A percentile compares a stretch with the other conserved stretches of the same genome.
Evolutionary conservation across 2,888 invertebrate species (phyloP).

Genomic region (Netelia virgata): DNA sequence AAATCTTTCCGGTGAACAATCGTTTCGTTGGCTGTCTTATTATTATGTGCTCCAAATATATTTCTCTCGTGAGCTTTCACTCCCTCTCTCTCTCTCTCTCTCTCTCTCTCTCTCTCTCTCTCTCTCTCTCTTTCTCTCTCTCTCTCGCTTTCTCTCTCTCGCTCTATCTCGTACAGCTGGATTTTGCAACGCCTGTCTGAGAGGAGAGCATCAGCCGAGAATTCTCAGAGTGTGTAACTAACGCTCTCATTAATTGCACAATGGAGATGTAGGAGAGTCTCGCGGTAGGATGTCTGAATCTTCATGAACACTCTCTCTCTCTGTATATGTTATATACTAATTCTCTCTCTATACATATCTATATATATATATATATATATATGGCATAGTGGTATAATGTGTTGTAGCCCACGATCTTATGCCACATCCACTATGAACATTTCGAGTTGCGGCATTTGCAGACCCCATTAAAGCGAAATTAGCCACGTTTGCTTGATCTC

Average conservation of each 20-base stretch:
- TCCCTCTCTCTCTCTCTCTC: constrained; percentile 50
- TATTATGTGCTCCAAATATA: constrained; percentile 41
- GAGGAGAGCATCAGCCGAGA: constrained; percentile 30
- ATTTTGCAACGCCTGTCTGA: constrained; percentile 58
- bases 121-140: constrained; percentile 59
- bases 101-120: constrained; percentile 61
- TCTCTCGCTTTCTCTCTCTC: constrained; percentile 49
- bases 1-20: constrained; percentile 1
- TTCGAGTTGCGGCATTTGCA: constrained; percentile 68
- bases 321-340: neutral
- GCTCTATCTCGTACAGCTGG: constrained; percentile 49
- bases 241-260: constrained; percentile 73
- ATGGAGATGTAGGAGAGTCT: constrained; percentile 62
- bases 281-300: constrained; percentile 44
- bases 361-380: constrained; percentile 13
- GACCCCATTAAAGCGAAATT: constrained; percentile 71
- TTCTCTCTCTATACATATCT: neutral
- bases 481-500: constrained; percentile 70
- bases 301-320: neutral
- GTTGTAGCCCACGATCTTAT: constrained; percentile 67
- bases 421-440: constrained; percentile 62
- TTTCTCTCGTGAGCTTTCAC: constrained; percentile 66
- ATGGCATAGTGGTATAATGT: constrained; percentile 45
- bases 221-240: constrained; percentile 58
- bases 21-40: constrained; percentile 12